These are phyloP conservation scores for Philotrypesis tridentata DNA, from an alignment of 1,140 invertebrate genomes.

Conservation along the genomic window DNA sequence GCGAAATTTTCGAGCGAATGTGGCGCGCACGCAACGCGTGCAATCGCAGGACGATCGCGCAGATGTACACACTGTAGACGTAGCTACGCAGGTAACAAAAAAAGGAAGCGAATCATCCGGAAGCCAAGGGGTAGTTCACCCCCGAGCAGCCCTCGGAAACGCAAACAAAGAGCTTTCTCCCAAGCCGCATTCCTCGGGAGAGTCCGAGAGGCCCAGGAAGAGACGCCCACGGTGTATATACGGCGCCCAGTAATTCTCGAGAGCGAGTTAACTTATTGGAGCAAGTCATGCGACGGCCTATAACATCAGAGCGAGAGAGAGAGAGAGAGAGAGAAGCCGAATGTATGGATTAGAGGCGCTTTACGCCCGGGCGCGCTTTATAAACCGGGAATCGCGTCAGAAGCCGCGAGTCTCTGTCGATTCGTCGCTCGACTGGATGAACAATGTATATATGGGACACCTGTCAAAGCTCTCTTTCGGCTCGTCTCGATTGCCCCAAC, in stretches of 20 bases:
- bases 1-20: not conserved
- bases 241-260: conserved; percentile 18
- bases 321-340: too few relatives aligned
- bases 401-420: not conserved
- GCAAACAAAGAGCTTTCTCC: conserved; percentile 25
- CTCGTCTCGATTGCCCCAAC: too few relatives aligned
- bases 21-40: too few relatives aligned
- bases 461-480: too few relatives aligned
- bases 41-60: too few relatives aligned
- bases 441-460: too few relatives aligned
- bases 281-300: conserved; percentile 34
- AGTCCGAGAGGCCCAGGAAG: too few relatives aligned
- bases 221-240: conserved; percentile 8
- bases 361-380: conserved; percentile 1
- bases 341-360: not conserved
- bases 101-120: not conserved
- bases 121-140: too few relatives aligned
- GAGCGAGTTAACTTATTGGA: conserved; percentile 38
- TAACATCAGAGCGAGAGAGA: too few relatives aligned
- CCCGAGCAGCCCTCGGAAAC: not conserved
- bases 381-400: conserved; percentile 2
- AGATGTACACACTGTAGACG: too few relatives aligned
- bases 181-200: not conserved
- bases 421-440: too few relatives aligned
- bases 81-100: too few relatives aligned